These are phyloP conservation scores for Rallus limicola DNA, from an alignment of 2,113 vertebrate species.

Conservation along the genomic window DNA sequence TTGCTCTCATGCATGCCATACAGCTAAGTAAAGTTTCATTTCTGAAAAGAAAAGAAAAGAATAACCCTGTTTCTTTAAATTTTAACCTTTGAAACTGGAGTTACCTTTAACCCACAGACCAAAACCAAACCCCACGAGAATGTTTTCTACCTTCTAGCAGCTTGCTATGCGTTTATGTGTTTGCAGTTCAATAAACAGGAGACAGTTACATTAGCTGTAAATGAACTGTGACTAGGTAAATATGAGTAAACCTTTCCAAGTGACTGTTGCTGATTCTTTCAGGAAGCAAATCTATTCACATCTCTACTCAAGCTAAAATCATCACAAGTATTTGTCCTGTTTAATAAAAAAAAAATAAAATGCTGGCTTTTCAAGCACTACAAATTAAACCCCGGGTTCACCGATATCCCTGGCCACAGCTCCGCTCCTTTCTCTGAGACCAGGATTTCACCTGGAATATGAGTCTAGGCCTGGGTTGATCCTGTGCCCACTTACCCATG, in stretches of 20 bases:
- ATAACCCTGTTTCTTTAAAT: not conserved
- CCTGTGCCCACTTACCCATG: not conserved
- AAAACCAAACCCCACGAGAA: not conserved
- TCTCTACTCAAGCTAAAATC: not conserved
- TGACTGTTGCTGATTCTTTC: not conserved
- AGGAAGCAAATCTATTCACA: not conserved
- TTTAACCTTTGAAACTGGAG: not conserved
- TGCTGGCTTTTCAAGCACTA: not conserved
- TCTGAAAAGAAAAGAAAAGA: conserved; percentile 1
- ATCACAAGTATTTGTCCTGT: not conserved
- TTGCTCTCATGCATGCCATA: not conserved
- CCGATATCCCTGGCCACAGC: not conserved
- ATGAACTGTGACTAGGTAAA: not conserved
- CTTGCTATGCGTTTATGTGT: not conserved
- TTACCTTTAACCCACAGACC: not conserved
- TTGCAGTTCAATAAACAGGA: not conserved
- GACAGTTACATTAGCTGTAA: not conserved
- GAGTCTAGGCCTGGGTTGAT: not conserved
- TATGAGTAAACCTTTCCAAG: not conserved
- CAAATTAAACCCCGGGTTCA: not conserved
- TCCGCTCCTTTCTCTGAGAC: accelerated
- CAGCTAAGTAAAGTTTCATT: not conserved
- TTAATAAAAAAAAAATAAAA: not conserved
- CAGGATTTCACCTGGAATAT: not conserved
- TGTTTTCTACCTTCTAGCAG: not conserved